Conservation (phyloP, 2,888 invertebrate species). For the Acleris holmiana region DNA sequence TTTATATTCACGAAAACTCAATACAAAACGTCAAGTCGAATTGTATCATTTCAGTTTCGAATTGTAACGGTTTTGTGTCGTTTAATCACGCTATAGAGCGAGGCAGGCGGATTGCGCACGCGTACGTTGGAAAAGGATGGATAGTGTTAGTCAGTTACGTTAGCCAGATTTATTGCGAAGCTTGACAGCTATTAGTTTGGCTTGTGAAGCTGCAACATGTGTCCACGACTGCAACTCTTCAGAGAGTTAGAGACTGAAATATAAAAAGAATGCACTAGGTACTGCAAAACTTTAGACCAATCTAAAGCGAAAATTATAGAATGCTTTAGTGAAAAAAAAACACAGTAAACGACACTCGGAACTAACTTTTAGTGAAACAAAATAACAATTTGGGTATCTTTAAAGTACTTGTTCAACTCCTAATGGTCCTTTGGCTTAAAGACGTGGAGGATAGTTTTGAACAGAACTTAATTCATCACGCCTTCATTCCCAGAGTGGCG, state of each 20-base stretch:
- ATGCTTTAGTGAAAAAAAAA: no score
- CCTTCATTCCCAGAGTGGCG: no score
- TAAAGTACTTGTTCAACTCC: no score
- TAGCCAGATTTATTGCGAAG: slow-evolving; percentile 19
- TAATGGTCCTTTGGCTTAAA: no score
- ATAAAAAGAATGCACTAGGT: no score
- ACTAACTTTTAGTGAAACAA: no score
- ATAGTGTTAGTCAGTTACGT: slow-evolving; percentile 24
- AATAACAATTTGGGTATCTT: no score
- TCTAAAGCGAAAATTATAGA: no score
- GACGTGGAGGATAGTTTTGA: no score
- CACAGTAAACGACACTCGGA: no score
- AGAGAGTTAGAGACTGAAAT: not conserved
- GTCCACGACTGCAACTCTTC: not conserved
- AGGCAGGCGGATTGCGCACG: slow-evolving; percentile 4
- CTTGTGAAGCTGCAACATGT: slow-evolving; percentile 15
- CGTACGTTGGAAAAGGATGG: slow-evolving; percentile 10
- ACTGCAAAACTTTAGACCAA: no score
- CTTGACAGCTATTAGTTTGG: slow-evolving; percentile 34
- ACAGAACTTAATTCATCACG: no score
- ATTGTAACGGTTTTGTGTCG: slow-evolving; percentile 30
- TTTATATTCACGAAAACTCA: slow-evolving; percentile 44
- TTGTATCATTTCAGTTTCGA: slow-evolving; percentile 37
- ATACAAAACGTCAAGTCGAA: slow-evolving; percentile 39
- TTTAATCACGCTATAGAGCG: slow-evolving; percentile 25